Percentiles rank a stretch among this genome's conserved stretches.
Evolutionary conservation across 2,113 vertebrate species (phyloP).

Genomic region (Dicentrarchus labrax): DNA sequence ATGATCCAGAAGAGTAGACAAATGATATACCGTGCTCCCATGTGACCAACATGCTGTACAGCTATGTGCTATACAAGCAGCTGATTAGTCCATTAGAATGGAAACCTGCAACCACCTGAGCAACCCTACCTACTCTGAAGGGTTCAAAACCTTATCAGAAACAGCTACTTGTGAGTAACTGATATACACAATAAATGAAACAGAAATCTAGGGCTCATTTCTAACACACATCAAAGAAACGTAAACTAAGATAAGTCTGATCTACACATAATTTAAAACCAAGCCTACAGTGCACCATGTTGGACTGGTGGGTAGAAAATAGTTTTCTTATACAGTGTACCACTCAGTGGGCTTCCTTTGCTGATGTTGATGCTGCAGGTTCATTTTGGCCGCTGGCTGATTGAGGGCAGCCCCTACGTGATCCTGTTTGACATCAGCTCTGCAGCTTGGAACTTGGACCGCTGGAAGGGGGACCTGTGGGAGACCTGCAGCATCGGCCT

Average conservation of each 20-base stretch:
- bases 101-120: background rate
- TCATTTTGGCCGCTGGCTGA: conserved; percentile 94
- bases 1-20: background rate
- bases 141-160: no score
- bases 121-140: no score
- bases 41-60: background rate
- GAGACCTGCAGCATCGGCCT: conserved; percentile 90
- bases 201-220: no score
- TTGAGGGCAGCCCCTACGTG: conserved; percentile 95
- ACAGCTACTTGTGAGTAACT: no score
- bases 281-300: no score
- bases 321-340: no score
- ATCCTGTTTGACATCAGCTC: conserved; percentile 93
- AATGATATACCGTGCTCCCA: background rate
- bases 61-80: background rate
- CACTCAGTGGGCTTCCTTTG: background rate
- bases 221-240: no score
- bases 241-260: no score
- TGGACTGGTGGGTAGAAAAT: no score
- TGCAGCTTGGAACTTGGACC: conserved; percentile 94
- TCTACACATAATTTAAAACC: no score
- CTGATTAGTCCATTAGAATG: background rate
- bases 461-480: conserved; percentile 97
- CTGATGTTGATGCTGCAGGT: conserved; percentile 83
- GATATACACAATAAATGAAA: no score